These are phyloP conservation scores for Polyodon spathula DNA, from an alignment of 2,113 vertebrate species.

Conservation along the genomic window DNA sequence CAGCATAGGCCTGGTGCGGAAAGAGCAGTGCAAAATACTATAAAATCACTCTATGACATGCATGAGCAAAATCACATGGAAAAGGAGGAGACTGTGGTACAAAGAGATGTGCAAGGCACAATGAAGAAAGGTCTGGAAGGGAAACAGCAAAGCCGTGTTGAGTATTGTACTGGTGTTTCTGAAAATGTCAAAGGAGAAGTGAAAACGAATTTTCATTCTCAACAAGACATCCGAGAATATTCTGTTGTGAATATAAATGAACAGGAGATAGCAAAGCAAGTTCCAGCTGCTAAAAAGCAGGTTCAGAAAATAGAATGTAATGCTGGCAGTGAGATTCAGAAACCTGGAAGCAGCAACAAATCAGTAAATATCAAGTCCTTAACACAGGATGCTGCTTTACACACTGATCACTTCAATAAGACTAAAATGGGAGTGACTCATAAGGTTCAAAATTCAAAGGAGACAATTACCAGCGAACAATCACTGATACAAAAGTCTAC, in stretches of 20 bases:
- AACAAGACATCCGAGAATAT: constrained; percentile 37
- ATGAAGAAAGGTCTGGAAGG: constrained; percentile 62
- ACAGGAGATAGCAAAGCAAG: constrained; percentile 36
- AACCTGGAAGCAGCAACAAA: constrained; percentile 40
- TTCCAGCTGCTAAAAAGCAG: constrained; percentile 43
- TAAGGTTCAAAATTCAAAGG: constrained; percentile 21
- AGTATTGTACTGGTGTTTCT: constrained; percentile 43
- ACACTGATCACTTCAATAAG: constrained; percentile 19
- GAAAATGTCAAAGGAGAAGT: constrained; percentile 50
- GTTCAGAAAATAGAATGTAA: constrained; percentile 39
- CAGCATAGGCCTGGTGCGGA: constrained; percentile 41
- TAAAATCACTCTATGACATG: constrained; percentile 48
- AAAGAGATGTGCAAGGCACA: constrained; percentile 55
- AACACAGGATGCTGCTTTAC: constrained; percentile 16
- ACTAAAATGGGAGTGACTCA: constrained; percentile 32
- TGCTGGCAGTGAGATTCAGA: constrained; percentile 36
- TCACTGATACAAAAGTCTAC: constrained; percentile 35
- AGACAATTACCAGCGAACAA: constrained; percentile 15
- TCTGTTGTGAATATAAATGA: constrained; percentile 33
- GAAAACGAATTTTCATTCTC: constrained; percentile 40
- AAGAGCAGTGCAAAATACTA: constrained; percentile 48
- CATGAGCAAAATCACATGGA: constrained; percentile 49
- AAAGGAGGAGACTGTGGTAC: constrained; percentile 49
- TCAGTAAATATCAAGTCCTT: constrained; percentile 30
- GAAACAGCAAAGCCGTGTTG: constrained; percentile 52